Base-by-base conservation (phyloP, 2,797 vertebrate genomes). In the Cynodonichthys magdalenae region DNA sequence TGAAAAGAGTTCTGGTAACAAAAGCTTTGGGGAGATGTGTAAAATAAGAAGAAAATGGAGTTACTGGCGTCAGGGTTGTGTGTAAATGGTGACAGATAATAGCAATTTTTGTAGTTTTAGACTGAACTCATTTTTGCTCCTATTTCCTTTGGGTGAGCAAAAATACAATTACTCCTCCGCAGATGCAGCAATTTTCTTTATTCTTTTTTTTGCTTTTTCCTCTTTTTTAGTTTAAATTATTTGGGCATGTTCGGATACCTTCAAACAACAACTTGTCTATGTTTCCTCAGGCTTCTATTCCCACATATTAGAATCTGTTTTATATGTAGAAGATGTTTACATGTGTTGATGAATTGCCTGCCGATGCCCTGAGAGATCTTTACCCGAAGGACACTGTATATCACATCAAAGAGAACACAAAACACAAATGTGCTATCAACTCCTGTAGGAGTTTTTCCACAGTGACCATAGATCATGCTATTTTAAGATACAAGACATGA, bases 41-140 rank as follows among this genome's bases (percentile, higher is more conserved):
- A 67, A 51, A 62, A n/a, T n/a, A 41, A 57, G 39, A 62, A 19
- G 59, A 53, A 75, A 88, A 88, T 82, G 70, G 49, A 79, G 76
- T 88, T 85, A 84, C 59, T 34, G 50, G 75, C 84, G 87, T 88
- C 85, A 84, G 70, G 57, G 67, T 78, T 39, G 69, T 47, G 70
- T 82, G 81, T 72, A 88, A 89, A 90, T 80, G 76, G 82, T 90
- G 90, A 92, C 79, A 62, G 89, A 91, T 90, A 80, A 83, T 53
- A 65, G 83, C 80, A 90, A 87, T 90, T 84, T 89, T 60, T 75
- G 66, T 66, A 63, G 77, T 69, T 74, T 84, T 72, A 75, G 66
- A 74, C 66, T 18, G 64, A 80, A 56, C 71, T 84, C 77, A 70
- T 82, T 81, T 88, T 83, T 59, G 68, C 75, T 79, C n/a, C 67